Percentiles rank a stretch among this genome's conserved stretches.
Conservation (phyloP, 2,797 vertebrate species). For the Microhierax caerulescens region DNA sequence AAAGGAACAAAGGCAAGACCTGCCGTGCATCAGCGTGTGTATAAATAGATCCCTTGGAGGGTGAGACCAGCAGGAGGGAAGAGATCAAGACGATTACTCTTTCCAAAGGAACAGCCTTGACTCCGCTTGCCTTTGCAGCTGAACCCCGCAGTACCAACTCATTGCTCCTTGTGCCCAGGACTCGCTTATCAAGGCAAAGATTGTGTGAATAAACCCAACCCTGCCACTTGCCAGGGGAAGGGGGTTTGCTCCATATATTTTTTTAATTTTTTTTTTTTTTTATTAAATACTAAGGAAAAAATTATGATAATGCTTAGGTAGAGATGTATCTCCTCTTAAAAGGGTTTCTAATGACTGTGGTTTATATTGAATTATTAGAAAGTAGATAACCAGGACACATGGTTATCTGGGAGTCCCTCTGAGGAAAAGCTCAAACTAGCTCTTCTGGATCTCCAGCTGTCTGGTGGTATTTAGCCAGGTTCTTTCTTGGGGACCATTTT, state of each 20-base stretch:
- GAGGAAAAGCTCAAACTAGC: background rate
- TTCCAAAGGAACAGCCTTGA: background rate
- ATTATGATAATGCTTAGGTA: conserved; percentile 8
- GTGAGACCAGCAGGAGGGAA: conserved; percentile 2
- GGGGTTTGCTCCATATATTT: background rate
- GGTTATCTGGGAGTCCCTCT: background rate
- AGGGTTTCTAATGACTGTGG: conserved; percentile 32
- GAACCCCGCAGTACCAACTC: background rate
- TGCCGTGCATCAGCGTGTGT: background rate
- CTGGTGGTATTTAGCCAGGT: background rate
- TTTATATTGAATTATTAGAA: conserved; percentile 37
- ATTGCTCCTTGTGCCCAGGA: background rate
- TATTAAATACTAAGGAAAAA: conserved; percentile 38
- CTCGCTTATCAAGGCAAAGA: background rate
- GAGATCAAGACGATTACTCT: background rate
- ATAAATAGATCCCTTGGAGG: conserved; percentile 31
- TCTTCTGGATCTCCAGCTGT: background rate
- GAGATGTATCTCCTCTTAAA: conserved; percentile 41
- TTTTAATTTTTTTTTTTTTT: background rate
- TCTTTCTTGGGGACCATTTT: background rate
- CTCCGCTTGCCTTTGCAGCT: background rate
- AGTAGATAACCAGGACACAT: conserved; percentile 18
- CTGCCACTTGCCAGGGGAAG: background rate
- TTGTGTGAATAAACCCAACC: background rate
- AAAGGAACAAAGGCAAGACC: conserved; percentile 12